A percentile compares a stretch with the other conserved stretches of the same genome.
phyloP scores from a whole-genome alignment of 2,888 invertebrate species.

The Polydrusus pterygomalis region DNA sequence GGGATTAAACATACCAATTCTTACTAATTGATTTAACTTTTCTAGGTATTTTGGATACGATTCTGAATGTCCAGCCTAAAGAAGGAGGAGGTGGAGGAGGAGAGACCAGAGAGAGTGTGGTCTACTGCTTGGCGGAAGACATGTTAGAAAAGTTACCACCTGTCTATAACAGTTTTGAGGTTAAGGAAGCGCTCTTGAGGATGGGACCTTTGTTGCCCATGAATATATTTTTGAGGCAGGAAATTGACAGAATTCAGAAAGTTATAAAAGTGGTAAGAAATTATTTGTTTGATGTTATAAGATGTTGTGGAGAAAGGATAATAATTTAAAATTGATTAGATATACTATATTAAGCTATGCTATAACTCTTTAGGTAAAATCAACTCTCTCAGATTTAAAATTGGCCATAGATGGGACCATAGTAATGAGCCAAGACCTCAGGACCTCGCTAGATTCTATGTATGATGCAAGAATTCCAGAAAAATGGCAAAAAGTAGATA shows the following conservation, averaged over 20 bases:
- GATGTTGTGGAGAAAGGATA: not conserved
- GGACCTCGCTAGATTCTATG: constrained; percentile 95
- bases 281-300: not conserved
- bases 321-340: too few relatives aligned
- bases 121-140: constrained; percentile 93
- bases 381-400: constrained; percentile 90
- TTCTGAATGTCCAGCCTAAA: constrained; percentile 97
- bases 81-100: constrained; percentile 92
- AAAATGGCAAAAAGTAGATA: constrained; percentile 89
- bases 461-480: constrained; percentile 96
- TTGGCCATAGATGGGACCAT: constrained; percentile 98
- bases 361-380: constrained; percentile 69
- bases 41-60: constrained; percentile 89
- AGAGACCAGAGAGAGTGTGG: constrained; percentile 94
- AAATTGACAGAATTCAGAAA: constrained; percentile 88
- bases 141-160: constrained; percentile 91
- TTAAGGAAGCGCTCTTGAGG: constrained; percentile 89
- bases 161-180: constrained; percentile 92
- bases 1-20: too few relatives aligned
- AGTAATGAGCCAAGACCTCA: constrained; percentile 93
- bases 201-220: constrained; percentile 96
- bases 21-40: not conserved
- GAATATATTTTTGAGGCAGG: constrained; percentile 94
- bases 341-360: too few relatives aligned
- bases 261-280: constrained; percentile 79